Base-by-base conservation (phyloP, 2,888 invertebrate genomes). In the Baccha elongata region DNA sequence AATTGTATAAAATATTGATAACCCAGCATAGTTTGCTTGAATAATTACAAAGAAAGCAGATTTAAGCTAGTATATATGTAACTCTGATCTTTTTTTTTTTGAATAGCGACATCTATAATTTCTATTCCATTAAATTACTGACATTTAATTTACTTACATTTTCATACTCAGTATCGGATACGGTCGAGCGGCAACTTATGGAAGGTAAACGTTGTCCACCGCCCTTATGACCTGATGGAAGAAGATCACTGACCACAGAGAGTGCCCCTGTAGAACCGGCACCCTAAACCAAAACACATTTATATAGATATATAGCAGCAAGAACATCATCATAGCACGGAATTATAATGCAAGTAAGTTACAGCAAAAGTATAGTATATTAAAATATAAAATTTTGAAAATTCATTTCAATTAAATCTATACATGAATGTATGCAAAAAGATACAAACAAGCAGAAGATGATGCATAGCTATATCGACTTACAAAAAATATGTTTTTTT, bases 131-230 rank as follows among this genome's bases (percentile, higher is more conserved):
- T 19, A 42, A 13, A 44, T n/a, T n/a, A n/a, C 60, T 29, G 55
- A 23, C 60, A 60, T 32, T 37, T 15, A 89, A 89, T 90, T 87
- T 91, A 93, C 94, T 94, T 94, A 97, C 96, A 93, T 96, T 95
- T 91, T 95, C 94, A 90, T 95, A 95, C 92, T 98, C 98, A 89
- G 97, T 97, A 91, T 98, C 98, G 87, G 98, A 98, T 88, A 97
- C 96, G 87, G 97, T 96, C 87, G 97, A 97, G 89, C 97, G 94
- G 92, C 96, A 95, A 87, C 91, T 91, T 50, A 92, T 92, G 87
- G 93, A 92, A 87, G 95, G 91, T 94, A 91, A 94, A 93, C 87
- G 93, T 87, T 88, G 87, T 58, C 86, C 85, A 72, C 86, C 85
- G 85, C 88, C 90, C 93, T 89, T 86, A 86, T 87, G 88, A 86